Evolutionary conservation across 30 jellyfish, hydroid and myxozoan genomes (phyloP).

Genomic region (Cassiopea xamachana): DNA sequence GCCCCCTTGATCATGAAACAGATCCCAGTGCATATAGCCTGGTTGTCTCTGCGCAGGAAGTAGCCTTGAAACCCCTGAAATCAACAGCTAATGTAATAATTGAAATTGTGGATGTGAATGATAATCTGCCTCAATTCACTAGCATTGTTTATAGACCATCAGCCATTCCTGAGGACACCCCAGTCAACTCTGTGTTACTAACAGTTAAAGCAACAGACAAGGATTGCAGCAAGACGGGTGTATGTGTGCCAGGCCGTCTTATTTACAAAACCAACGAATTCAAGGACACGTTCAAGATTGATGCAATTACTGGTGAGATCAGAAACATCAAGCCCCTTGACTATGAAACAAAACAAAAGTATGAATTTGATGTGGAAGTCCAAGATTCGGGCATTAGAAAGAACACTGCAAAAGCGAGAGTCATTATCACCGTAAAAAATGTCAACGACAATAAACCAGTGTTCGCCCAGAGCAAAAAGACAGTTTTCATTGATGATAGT

Average conservation of each 20-base stretch:
- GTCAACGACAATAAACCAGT: conserved; percentile 92
- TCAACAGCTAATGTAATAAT: conserved; percentile 75
- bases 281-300: conserved; percentile 80
- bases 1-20: conserved; percentile 84
- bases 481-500: conserved; percentile 64
- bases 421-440: conserved; percentile 64
- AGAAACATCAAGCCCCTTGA: conserved; percentile 84
- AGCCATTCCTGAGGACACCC: conserved; percentile 74
- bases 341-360: conserved; percentile 73
- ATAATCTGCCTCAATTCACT: conserved; percentile 83
- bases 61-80: conserved; percentile 71
- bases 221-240: conserved; percentile 85
- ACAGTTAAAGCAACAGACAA: conserved; percentile 88
- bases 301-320: conserved; percentile 91
- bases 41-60: conserved; percentile 85
- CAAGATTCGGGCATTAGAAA: conserved; percentile 78
- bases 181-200: conserved; percentile 58
- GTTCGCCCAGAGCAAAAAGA: conserved; percentile 64
- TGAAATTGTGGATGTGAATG: conserved; percentile 83
- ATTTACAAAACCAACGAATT: conserved; percentile 74
- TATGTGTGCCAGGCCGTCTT: conserved; percentile 91
- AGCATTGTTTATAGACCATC: conserved; percentile 74
- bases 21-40: conserved; percentile 72
- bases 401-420: conserved; percentile 85
- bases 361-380: conserved; percentile 86